These are phyloP conservation scores for Ochlodes sylvanus DNA, from an alignment of 2,888 invertebrate genomes.

Conservation along the genomic window DNA sequence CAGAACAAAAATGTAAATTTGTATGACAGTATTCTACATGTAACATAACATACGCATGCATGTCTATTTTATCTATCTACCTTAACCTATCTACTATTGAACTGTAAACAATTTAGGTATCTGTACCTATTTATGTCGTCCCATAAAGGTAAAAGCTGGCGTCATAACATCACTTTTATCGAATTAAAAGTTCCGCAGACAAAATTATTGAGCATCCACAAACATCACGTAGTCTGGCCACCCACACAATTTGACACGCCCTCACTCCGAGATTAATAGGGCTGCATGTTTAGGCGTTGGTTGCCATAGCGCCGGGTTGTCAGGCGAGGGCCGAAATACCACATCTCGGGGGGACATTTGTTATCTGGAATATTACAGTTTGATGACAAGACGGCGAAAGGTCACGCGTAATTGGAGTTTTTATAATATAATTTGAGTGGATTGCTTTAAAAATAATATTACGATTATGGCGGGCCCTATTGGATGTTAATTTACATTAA, in stretches of 20 bases:
- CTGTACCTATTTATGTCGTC: no score
- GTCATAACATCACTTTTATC: no score
- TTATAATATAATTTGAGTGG: slow-evolving; percentile 32
- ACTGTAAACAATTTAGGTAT: no score
- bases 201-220: background rate
- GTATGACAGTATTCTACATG: no score
- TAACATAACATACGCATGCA: no score
- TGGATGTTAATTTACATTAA: no score
- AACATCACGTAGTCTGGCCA: slow-evolving; percentile 50
- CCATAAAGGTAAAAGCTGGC: no score
- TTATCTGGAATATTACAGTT: slow-evolving; percentile 69
- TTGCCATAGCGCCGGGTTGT: slow-evolving; percentile 67
- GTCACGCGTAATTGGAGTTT: slow-evolving; percentile 56
- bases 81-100: no score
- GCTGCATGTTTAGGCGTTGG: slow-evolving; percentile 74
- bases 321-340: slow-evolving; percentile 72
- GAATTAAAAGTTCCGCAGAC: no score
- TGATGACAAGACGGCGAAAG: slow-evolving; percentile 54
- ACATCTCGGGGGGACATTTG: slow-evolving; percentile 76
- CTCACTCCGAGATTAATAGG: slow-evolving; percentile 79
- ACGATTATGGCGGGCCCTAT: background rate
- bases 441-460: slow-evolving; percentile 16
- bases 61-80: no score
- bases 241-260: slow-evolving; percentile 70
- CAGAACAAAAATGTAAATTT: no score